A percentile compares a stretch with the other conserved stretches of the same genome.
phyloP scores from a whole-genome alignment of 2,888 invertebrate genomes.

The Carterocephalus palaemon region DNA sequence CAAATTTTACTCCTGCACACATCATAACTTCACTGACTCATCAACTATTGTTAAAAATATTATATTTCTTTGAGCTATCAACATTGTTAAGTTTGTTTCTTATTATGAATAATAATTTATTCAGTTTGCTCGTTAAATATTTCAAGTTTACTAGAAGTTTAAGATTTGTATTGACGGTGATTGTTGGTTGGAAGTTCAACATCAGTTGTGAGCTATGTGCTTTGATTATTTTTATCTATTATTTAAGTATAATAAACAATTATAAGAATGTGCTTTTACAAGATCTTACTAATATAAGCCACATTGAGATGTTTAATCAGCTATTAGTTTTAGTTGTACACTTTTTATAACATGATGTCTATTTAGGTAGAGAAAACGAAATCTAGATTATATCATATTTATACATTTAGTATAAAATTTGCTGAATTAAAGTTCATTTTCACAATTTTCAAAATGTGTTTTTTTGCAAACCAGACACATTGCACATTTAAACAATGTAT shows the following conservation, averaged over 20 bases:
- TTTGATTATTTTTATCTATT: slow-evolving; percentile 76
- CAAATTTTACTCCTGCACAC: slow-evolving; percentile 53
- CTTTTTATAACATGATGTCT: slow-evolving; percentile 79
- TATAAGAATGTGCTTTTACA: slow-evolving; percentile 77
- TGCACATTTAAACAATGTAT: too few species aligned
- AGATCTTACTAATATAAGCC: slow-evolving; percentile 78
- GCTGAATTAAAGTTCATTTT: slow-evolving; percentile 79
- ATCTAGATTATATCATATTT: slow-evolving; percentile 79
- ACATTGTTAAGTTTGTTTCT: slow-evolving; percentile 79
- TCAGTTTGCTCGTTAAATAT: slow-evolving; percentile 79
- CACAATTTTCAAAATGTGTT: slow-evolving; percentile 71
- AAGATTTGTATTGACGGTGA: slow-evolving; percentile 75
- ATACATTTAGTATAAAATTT: slow-evolving; percentile 80
- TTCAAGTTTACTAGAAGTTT: slow-evolving; percentile 78
- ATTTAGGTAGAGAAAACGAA: slow-evolving; percentile 78
- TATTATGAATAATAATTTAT: slow-evolving; percentile 78
- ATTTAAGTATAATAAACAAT: slow-evolving; percentile 76
- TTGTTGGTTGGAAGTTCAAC: slow-evolving; percentile 72
- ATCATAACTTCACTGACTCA: slow-evolving; percentile 59
- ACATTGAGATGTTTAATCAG: slow-evolving; percentile 78
- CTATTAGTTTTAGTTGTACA: slow-evolving; percentile 79
- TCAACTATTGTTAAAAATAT: slow-evolving; percentile 74
- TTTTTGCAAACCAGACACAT: slow-evolving; percentile 44
- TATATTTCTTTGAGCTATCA: slow-evolving; percentile 77
- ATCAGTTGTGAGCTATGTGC: slow-evolving; percentile 73